phyloP scores from a whole-genome alignment of 2,797 vertebrate species.

The Taenioides sp. region DNA sequence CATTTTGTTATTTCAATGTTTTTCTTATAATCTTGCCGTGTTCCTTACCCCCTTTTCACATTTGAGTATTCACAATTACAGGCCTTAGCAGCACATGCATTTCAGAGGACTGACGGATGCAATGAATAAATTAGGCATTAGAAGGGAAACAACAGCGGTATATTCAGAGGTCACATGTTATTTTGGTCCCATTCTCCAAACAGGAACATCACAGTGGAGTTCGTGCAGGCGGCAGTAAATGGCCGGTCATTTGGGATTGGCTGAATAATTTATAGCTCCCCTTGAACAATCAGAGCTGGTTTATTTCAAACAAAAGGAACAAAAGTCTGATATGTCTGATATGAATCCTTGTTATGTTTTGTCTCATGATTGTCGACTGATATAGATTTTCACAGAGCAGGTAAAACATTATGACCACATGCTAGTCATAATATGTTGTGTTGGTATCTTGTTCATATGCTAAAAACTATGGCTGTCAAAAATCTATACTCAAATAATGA shows the following conservation, averaged over 20 bases:
- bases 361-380: slow-evolving; percentile 39
- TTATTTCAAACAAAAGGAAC: slow-evolving; percentile 64
- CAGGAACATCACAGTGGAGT: slow-evolving; percentile 48
- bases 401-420: background rate
- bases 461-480: background rate
- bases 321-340: slow-evolving; percentile 32
- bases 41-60: slow-evolving; percentile 36
- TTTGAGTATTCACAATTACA: slow-evolving; percentile 59
- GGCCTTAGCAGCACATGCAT: slow-evolving; percentile 25
- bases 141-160: slow-evolving; percentile 47
- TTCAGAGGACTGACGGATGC: slow-evolving; percentile 27
- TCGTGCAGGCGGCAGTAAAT: slow-evolving; percentile 65
- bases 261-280: slow-evolving; percentile 73
- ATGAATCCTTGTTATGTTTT: slow-evolving; percentile 38
- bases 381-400: slow-evolving; percentile 14
- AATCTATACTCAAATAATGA: background rate
- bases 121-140: slow-evolving; percentile 74
- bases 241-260: slow-evolving; percentile 53
- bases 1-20: slow-evolving; percentile 61
- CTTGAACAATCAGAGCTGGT: slow-evolving; percentile 59
- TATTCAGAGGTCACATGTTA: slow-evolving; percentile 61
- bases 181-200: slow-evolving; percentile 66
- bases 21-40: slow-evolving; percentile 52
- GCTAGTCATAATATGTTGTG: background rate
- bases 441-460: background rate